Evolutionary conservation across 2,888 invertebrate genomes (phyloP), one percentile per base, ranked within the genome.

Genomic region (Mellilla xanthometata): DNA sequence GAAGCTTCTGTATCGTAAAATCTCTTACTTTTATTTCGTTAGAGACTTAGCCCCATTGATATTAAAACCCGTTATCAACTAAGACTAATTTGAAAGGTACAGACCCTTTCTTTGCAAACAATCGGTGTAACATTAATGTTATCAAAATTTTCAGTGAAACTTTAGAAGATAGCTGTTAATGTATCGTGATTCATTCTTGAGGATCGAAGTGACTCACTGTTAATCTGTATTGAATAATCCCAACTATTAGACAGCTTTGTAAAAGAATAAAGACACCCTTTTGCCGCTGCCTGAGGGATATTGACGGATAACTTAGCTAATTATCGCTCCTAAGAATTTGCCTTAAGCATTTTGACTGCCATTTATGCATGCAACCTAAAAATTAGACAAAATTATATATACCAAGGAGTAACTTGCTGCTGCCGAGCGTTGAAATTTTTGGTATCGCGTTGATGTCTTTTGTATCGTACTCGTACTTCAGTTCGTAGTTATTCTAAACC

Each of bases 81-180:
- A 6, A 5, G 6, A 3, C 6, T 19, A 19, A 19, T 19, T 33
- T n/a, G 13, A 35, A 13, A 5, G 15, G 19, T 28, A 11, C 1
- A 22, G n/a, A 36, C 51, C 57, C 58, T 69, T 68, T 65, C 62
- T 63, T 57, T 36, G 57, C 46, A 56, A 41, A 72, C 67, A 72
- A 75, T 76, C 67, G 65, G 58, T 53, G 54, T 59, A 61, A 58
- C 60, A 54, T 56, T 68, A 71, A 68, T 64, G 62, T 76, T 76
- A 76, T 77, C 69, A 59, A 54, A 13, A 48, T 70, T 78, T 76
- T 81, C 74, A 60, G 67, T 65, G 59, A 65, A 79, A 77, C 65
- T 68, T 77, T 77, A 78, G 65, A 66, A 70, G 60, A 58, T 78
- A 82, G 76, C 80, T 73, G 81, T 77, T 58, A 50, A 60, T 60